A percentile compares a stretch with the other conserved stretches of the same genome.
Evolutionary conservation across 1,140 invertebrate genomes (phyloP).

Genomic region (Phocides pigmalion): DNA sequence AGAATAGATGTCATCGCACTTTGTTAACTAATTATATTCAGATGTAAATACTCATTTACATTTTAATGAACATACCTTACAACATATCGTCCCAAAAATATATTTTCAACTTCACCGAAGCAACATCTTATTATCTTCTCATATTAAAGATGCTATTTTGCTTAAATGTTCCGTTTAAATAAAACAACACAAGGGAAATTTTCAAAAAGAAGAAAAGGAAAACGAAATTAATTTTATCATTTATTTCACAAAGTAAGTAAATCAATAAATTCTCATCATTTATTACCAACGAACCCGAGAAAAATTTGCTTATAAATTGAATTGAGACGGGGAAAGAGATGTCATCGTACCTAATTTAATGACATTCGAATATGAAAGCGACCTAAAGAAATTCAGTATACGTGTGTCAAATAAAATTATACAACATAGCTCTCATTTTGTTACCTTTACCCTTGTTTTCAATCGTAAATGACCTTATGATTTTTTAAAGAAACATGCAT

Average conservation of each 20-base stretch:
- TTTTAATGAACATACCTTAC: no score
- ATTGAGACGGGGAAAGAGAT: slow-evolving; percentile 45
- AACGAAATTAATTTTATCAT: background rate
- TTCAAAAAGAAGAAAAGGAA: background rate
- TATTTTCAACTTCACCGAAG: no score
- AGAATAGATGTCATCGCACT: no score
- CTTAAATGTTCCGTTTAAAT: background rate
- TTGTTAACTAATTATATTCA: no score
- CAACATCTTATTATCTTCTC: background rate
- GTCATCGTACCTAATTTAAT: slow-evolving; percentile 54
- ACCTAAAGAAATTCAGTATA: slow-evolving; percentile 36
- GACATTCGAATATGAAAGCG: slow-evolving; percentile 44
- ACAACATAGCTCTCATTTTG: background rate
- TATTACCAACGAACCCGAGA: slow-evolving; percentile 27
- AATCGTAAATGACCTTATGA: background rate
- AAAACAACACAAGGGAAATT: background rate
- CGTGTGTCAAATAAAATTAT: slow-evolving; percentile 24
- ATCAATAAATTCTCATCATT: slow-evolving; percentile 16
- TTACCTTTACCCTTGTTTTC: slow-evolving; percentile 6
- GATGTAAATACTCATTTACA: no score
- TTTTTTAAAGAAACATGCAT: background rate
- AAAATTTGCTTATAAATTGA: slow-evolving; percentile 63
- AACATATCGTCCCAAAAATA: no score
- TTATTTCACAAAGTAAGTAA: slow-evolving; percentile 1
- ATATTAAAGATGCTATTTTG: no score